phyloP scores from a whole-genome alignment of 2,113 vertebrate species.

The Athene noctua region DNA sequence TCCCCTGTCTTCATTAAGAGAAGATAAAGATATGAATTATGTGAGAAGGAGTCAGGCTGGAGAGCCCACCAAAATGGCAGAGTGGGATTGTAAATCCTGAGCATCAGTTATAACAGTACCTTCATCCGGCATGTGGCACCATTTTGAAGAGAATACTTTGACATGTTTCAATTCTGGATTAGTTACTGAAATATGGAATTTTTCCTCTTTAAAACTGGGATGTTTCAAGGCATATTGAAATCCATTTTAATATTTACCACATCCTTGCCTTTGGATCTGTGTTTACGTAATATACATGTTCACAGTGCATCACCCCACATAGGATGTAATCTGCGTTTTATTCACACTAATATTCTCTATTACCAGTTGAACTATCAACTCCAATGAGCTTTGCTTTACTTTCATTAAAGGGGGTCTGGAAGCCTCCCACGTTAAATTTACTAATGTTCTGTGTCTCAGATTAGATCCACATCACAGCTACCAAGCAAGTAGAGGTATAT shows the following conservation, averaged over 20 bases:
- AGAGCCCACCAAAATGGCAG: background rate
- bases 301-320: background rate
- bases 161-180: background rate
- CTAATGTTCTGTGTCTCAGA: background rate
- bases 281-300: background rate
- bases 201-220: background rate
- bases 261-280: background rate
- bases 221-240: background rate
- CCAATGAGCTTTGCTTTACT: background rate
- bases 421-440: background rate
- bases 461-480: background rate
- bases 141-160: background rate
- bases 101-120: background rate
- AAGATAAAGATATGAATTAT: background rate
- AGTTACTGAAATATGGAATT: background rate
- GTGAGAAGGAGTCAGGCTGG: background rate
- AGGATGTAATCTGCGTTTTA: background rate
- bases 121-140: background rate
- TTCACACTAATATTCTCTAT: background rate
- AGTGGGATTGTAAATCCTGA: background rate
- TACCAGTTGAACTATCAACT: background rate
- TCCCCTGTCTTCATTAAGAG: background rate
- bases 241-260: background rate
- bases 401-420: background rate
- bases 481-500: background rate